Evolutionary conservation across 2,888 invertebrate genomes (phyloP).

Genomic region (Eulithis testata): DNA sequence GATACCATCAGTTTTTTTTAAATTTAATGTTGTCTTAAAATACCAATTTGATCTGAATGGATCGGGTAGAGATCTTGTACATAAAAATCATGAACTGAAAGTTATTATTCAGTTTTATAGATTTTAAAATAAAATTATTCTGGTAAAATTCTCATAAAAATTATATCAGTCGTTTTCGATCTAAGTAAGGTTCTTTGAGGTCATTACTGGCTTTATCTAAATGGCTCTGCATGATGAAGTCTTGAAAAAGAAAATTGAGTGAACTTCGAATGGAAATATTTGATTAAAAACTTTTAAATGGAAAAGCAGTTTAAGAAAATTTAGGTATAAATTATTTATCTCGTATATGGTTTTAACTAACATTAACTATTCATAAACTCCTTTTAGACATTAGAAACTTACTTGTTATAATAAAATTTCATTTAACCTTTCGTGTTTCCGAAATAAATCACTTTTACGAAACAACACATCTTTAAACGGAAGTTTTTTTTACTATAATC

Average conservation of each 20-base stretch:
- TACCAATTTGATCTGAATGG: not conserved
- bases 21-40: too few species aligned
- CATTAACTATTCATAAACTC: conserved; percentile 5
- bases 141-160: conserved; percentile 4
- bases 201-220: conserved; percentile 13
- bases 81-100: conserved; percentile 1
- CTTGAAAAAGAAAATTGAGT: conserved; percentile 14
- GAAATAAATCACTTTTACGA: too few species aligned
- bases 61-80: not conserved
- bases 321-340: not conserved
- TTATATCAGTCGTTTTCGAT: conserved; percentile 6
- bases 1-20: too few species aligned
- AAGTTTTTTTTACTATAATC: not conserved
- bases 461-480: too few species aligned
- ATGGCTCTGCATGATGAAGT: conserved; percentile 10
- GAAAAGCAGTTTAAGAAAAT: not conserved
- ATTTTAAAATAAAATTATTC: conserved; percentile 7
- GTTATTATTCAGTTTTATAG: conserved; percentile 9
- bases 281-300: conserved; percentile 16
- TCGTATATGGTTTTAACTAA: conserved; percentile 6
- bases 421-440: too few species aligned
- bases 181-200: conserved; percentile 9
- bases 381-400: too few species aligned
- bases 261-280: conserved; percentile 2
- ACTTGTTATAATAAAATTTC: too few species aligned